phyloP scores from a whole-genome alignment of 2,888 invertebrate species.

The Caenorhabditis virilis region DNA sequence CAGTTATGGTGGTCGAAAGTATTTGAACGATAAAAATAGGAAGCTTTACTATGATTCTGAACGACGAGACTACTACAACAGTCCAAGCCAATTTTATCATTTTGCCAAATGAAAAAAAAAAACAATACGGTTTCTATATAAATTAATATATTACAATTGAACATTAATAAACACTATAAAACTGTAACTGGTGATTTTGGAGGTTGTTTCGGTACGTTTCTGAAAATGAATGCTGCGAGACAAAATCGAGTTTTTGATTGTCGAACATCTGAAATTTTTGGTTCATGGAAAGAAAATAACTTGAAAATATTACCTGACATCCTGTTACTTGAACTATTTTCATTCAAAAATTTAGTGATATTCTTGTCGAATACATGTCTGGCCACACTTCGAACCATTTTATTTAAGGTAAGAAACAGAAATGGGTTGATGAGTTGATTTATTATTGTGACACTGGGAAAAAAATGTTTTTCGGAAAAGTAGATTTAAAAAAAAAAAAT shows the following conservation, averaged over 20 bases:
- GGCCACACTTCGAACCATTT: constrained; percentile 36
- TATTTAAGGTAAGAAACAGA: constrained; percentile 35
- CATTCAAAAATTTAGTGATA: constrained; percentile 19
- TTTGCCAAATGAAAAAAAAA: not conserved
- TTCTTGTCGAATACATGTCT: constrained; percentile 31
- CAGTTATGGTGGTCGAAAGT: no score
- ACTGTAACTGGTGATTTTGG: no score
- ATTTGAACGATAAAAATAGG: no score
- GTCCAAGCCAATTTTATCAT: not conserved
- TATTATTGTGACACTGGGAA: constrained; percentile 39
- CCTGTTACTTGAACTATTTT: constrained; percentile 2
- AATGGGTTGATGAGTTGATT: constrained; percentile 46
- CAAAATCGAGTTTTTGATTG: no score
- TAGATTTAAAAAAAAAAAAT: constrained; percentile 3
- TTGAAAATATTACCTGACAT: not conserved
- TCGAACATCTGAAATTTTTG: not conserved
- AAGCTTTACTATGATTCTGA: no score
- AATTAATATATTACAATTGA: no score
- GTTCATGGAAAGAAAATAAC: not conserved
- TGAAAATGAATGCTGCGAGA: no score
- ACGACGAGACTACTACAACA: no score
- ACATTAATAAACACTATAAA: no score
- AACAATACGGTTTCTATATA: no score
- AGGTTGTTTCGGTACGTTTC: no score
- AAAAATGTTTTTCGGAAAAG: constrained; percentile 8